Percentiles rank a stretch among this genome's conserved stretches.
Evolutionary conservation across 2,888 invertebrate genomes (phyloP).

Genomic region (Chloroclysta siterata): DNA sequence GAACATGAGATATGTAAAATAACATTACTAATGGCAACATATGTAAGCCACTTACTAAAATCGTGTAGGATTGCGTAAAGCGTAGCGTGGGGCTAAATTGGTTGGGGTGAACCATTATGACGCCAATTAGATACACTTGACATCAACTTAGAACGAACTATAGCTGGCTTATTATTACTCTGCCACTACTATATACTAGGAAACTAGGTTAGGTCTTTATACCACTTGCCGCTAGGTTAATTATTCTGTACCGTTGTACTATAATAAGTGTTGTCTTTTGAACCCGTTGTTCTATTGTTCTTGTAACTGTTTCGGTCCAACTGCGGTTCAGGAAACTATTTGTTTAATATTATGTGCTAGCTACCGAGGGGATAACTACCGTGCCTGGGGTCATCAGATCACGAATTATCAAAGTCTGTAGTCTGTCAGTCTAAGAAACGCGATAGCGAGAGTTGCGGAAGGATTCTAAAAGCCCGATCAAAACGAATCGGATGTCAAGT

Average conservation of each 20-base stretch:
- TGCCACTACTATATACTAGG: not conserved
- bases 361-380: too few relatives aligned
- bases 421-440: too few relatives aligned
- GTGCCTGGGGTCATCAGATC: too few relatives aligned
- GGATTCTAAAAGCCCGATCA: too few relatives aligned
- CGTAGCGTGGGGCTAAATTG: not conserved
- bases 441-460: too few relatives aligned
- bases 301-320: conserved; percentile 1
- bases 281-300: conserved; percentile 12
- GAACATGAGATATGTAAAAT: too few relatives aligned
- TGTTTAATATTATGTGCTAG: not conserved
- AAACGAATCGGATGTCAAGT: too few relatives aligned
- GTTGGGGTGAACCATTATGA: not conserved
- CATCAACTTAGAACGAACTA: not conserved
- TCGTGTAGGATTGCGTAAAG: too few relatives aligned
- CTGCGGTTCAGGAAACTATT: not conserved
- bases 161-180: conserved; percentile 6
- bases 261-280: conserved; percentile 10
- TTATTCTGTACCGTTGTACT: conserved; percentile 14
- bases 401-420: too few relatives aligned
- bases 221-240: conserved; percentile 12
- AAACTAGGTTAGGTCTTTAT: not conserved
- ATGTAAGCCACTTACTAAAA: too few relatives aligned
- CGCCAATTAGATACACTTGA: not conserved
- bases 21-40: too few relatives aligned